Conservation (phyloP, 2,113 vertebrate species). For the Gymnobelideus leadbeateri region DNA sequence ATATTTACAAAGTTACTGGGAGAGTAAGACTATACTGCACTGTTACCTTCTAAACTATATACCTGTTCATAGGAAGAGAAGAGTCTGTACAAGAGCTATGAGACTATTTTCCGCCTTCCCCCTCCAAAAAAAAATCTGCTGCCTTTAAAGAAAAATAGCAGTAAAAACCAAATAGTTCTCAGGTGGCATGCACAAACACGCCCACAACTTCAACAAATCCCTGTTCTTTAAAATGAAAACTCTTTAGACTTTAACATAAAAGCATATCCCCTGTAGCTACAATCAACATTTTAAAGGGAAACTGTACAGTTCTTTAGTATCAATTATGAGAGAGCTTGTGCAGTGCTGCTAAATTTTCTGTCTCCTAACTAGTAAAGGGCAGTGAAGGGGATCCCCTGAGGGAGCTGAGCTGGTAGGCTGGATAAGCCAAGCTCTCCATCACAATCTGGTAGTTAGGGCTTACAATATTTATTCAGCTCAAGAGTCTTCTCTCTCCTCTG, state of each 20-base stretch:
- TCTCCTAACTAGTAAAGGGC: conserved; percentile 62
- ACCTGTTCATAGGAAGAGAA: neutral
- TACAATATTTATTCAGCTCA: conserved; percentile 54
- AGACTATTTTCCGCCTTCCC: conserved; percentile 23
- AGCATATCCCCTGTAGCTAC: conserved; percentile 48
- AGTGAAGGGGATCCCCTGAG: conserved; percentile 48
- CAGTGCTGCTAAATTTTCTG: conserved; percentile 63
- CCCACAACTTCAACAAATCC: neutral
- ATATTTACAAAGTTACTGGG: conserved; percentile 2
- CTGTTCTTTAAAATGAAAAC: conserved; percentile 61
- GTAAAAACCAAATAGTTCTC: conserved; percentile 21
- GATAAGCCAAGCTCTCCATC: conserved; percentile 66
- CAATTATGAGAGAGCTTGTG: conserved; percentile 61
- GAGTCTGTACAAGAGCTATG: neutral
- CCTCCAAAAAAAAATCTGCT: neutral
- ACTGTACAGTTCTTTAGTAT: conserved; percentile 53
- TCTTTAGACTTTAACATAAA: conserved; percentile 44
- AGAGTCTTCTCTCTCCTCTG: neutral
- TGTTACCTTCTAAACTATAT: neutral
- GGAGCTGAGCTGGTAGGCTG: conserved; percentile 15
- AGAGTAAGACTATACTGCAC: neutral
- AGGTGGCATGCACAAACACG: too few species aligned
- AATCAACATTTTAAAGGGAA: conserved; percentile 67
- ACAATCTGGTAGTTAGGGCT: conserved; percentile 56
- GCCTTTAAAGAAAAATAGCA: conserved; percentile 12